Conservation (phyloP, 2,888 invertebrate genomes). For the Nomada goodeniana region DNA sequence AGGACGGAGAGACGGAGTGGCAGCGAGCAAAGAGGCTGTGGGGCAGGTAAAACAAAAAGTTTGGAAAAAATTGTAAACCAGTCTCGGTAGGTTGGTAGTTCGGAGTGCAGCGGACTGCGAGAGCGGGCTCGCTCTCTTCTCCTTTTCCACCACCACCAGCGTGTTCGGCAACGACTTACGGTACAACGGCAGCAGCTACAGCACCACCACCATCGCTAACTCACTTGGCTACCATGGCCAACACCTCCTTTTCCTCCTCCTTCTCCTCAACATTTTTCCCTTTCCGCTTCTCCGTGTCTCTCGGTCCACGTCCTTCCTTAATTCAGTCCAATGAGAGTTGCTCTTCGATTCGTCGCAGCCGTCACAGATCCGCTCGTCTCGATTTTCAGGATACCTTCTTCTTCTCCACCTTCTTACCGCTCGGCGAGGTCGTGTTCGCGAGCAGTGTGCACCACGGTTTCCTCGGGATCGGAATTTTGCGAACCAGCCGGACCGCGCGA, state of each 20-base stretch:
- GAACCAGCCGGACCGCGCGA: slow-evolving; percentile 37
- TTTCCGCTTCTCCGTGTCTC: slow-evolving; percentile 72
- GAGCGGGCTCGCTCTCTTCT: slow-evolving; percentile 49
- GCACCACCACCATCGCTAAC: slow-evolving; percentile 54
- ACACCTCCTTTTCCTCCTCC: slow-evolving; percentile 67
- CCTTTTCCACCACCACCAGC: slow-evolving; percentile 51
- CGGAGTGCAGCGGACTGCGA: slow-evolving; percentile 56
- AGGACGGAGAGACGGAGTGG: not conserved
- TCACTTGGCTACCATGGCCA: slow-evolving; percentile 69
- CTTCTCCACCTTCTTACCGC: not conserved
- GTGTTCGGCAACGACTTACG: slow-evolving; percentile 54
- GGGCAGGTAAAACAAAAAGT: slow-evolving; percentile 77
- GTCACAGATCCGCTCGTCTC: slow-evolving; percentile 48
- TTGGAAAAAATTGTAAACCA: slow-evolving; percentile 77
- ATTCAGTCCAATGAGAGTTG: slow-evolving; percentile 82
- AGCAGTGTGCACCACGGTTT: slow-evolving; percentile 17
- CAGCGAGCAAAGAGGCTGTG: slow-evolving; percentile 31
- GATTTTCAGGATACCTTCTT: slow-evolving; percentile 47
- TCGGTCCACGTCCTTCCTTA: slow-evolving; percentile 80
- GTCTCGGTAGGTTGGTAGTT: slow-evolving; percentile 74
- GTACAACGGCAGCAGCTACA: slow-evolving; percentile 50
- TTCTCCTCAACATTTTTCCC: slow-evolving; percentile 58
- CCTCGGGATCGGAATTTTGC: slow-evolving; percentile 40
- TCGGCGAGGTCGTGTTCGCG: slow-evolving; percentile 21
- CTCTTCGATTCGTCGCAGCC: slow-evolving; percentile 76